These are phyloP conservation scores for Ligdia adustata DNA, from an alignment of 2,888 invertebrate genomes.

Conservation along the genomic window DNA sequence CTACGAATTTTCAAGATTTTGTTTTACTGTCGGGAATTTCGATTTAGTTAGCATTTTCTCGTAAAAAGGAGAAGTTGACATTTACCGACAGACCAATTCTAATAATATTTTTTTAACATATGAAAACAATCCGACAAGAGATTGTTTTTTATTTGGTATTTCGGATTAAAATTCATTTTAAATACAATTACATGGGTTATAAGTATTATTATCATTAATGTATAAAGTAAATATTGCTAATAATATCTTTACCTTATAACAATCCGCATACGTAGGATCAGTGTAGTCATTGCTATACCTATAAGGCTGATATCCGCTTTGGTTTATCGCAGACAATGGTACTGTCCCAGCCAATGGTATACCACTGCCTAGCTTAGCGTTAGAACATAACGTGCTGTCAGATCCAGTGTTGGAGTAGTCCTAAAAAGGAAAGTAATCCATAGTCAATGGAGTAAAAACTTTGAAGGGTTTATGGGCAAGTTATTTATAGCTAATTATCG, in stretches of 20 bases:
- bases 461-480: conserved; percentile 1
- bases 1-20: too few relatives aligned
- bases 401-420: conserved; percentile 60
- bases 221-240: too few relatives aligned
- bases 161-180: too few relatives aligned
- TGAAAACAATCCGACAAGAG: too few relatives aligned
- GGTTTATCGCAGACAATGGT: conserved; percentile 88
- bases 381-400: conserved; percentile 75
- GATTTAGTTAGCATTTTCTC: too few relatives aligned
- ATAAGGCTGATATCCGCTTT: conserved; percentile 73
- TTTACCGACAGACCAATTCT: too few relatives aligned
- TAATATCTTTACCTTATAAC: conserved; percentile 75
- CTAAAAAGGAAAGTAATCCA: conserved; percentile 17
- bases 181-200: too few relatives aligned
- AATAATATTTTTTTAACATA: too few relatives aligned
- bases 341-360: conserved; percentile 92
- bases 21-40: too few relatives aligned
- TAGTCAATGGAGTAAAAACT: conserved; percentile 9
- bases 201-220: too few relatives aligned
- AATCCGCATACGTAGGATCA: conserved; percentile 91
- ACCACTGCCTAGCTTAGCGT: conserved; percentile 83
- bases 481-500: conserved; percentile 12
- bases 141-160: too few relatives aligned
- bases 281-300: conserved; percentile 90
- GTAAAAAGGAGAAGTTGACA: too few relatives aligned